A percentile compares a stretch with the other conserved stretches of the same genome.
These are phyloP conservation scores for Mesocricetus auratus DNA, from an alignment of 2,113 vertebrate species.

Conservation along the genomic window DNA sequence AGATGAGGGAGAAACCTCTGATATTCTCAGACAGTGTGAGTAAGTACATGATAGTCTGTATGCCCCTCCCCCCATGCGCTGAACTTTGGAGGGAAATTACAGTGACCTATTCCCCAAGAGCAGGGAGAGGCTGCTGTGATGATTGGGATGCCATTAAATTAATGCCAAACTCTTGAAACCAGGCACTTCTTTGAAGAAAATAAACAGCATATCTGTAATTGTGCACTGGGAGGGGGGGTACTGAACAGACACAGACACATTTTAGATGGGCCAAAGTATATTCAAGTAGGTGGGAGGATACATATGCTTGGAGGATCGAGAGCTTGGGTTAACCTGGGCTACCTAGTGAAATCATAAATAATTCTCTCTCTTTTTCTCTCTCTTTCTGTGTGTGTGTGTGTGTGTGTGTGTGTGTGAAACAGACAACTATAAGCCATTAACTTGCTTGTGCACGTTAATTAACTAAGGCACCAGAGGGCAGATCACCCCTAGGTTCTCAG, in stretches of 20 bases:
- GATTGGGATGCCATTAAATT: not conserved
- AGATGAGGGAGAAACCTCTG: not conserved
- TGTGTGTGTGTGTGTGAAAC: not conserved
- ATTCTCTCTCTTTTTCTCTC: not conserved
- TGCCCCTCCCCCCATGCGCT: not conserved
- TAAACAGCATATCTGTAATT: not conserved
- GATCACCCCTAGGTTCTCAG: not conserved
- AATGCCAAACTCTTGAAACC: not conserved
- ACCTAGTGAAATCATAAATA: not conserved
- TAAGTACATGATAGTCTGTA: not conserved
- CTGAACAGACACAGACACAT: too few relatives aligned
- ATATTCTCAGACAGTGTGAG: not conserved
- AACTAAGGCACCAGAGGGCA: not conserved
- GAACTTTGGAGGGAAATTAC: not conserved
- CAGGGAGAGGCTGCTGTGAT: not conserved
- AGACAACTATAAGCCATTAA: not conserved
- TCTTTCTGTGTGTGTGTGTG: too few relatives aligned
- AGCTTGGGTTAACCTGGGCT: not conserved
- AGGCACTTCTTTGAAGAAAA: conserved; percentile 21
- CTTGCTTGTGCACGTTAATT: not conserved
- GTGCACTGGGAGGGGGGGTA: not conserved
- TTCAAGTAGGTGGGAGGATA: not conserved
- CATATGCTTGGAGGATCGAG: not conserved
- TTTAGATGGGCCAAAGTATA: not conserved
- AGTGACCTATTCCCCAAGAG: not conserved